phyloP scores from a whole-genome alignment of 1,140 invertebrate species.

The Neoseiulus cucumeris region DNA sequence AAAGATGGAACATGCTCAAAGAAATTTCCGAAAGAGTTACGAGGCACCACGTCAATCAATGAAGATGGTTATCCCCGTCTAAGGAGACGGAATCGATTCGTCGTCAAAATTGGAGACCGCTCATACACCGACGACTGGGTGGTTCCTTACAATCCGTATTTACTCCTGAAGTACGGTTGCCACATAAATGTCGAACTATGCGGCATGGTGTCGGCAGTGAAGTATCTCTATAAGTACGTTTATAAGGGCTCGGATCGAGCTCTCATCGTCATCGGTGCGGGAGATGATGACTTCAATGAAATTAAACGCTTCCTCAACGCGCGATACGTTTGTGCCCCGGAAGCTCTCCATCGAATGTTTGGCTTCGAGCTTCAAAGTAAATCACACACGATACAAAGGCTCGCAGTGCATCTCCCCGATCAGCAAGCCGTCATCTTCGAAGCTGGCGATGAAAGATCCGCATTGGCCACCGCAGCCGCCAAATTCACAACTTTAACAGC shows the following conservation, averaged over 20 bases:
- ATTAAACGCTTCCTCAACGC: conserved; percentile 16
- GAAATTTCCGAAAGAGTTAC: no score
- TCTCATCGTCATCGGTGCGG: conserved; percentile 6
- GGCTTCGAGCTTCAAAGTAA: no score
- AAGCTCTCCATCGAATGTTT: conserved; percentile 20
- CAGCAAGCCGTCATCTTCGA: no score
- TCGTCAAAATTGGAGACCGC: conserved; percentile 2
- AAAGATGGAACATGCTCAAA: no score
- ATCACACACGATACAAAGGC: no score
- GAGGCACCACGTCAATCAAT: neutral
- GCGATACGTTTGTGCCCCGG: conserved; percentile 19
- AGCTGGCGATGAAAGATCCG: no score
- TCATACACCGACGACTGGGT: conserved; percentile 21
- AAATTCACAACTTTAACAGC: no score
- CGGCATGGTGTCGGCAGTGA: conserved; percentile 21
- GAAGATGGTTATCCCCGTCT: conserved; percentile 15
- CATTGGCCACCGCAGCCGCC: no score
- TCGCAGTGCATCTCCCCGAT: no score
- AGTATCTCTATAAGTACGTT: conserved; percentile 26
- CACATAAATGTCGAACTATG: conserved; percentile 26
- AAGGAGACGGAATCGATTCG: conserved; percentile 15
- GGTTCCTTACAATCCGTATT: conserved; percentile 24
- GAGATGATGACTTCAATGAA: conserved; percentile 17
- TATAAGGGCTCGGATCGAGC: conserved; percentile 24
- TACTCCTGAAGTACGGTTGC: conserved; percentile 20